These are phyloP conservation scores for Crossocerus cetratus DNA, from an alignment of 2,888 invertebrate species.

Conservation along the genomic window DNA sequence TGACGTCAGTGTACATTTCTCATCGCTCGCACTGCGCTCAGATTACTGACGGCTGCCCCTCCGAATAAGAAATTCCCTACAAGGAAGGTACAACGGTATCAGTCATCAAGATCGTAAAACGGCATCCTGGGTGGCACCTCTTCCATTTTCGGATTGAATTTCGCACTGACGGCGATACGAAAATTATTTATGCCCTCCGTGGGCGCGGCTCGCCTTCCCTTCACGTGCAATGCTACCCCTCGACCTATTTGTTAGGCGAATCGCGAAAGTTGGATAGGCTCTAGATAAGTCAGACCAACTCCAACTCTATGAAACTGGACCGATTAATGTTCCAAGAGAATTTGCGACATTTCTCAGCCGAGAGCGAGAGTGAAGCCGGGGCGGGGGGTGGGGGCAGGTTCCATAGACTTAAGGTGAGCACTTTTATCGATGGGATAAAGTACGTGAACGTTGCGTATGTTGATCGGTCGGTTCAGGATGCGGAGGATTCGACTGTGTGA, in stretches of 20 bases:
- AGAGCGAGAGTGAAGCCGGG: background rate
- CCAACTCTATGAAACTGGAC: no score
- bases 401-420: no score
- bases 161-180: constrained; percentile 47
- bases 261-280: no score
- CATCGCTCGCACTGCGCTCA: constrained; percentile 53
- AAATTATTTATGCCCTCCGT: constrained; percentile 39
- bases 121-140: constrained; percentile 57
- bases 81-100: constrained; percentile 60
- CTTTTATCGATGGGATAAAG: constrained; percentile 16
- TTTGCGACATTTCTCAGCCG: background rate
- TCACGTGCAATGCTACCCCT: no score
- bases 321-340: background rate
- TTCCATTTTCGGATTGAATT: constrained; percentile 58
- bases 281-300: no score
- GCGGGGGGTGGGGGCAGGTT: background rate
- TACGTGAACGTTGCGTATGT: constrained; percentile 26
- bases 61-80: constrained; percentile 46
- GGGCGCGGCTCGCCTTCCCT: constrained; percentile 20
- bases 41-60: constrained; percentile 52
- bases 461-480: constrained; percentile 51
- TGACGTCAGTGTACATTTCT: constrained; percentile 60
- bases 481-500: constrained; percentile 52
- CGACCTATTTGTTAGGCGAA: no score
- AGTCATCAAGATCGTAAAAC: constrained; percentile 58